Percentiles rank a stretch among this genome's conserved stretches.
Evolutionary conservation across 2,888 invertebrate species (phyloP).

Genomic region (Mythimna vitellina): DNA sequence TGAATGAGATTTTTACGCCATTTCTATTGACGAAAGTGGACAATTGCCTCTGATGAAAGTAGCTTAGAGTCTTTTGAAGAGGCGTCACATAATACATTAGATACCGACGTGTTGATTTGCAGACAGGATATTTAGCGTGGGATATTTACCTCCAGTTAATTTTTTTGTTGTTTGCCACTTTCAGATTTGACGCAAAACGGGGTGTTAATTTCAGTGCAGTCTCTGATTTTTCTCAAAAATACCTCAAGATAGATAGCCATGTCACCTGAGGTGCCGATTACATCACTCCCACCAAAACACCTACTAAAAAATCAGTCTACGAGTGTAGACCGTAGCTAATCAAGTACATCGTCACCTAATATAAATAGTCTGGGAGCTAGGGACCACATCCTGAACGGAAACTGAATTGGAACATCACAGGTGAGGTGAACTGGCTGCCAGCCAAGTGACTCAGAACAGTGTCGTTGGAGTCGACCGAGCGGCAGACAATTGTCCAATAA

Average conservation of each 20-base stretch:
- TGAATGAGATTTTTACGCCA: conserved; percentile 57
- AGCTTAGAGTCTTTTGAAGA: conserved; percentile 27
- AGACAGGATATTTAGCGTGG: conserved; percentile 1
- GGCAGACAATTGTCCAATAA: conserved; percentile 68
- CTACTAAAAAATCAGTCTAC: conserved; percentile 60
- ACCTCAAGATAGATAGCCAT: conserved; percentile 10
- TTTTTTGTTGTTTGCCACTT: not conserved
- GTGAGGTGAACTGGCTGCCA: conserved; percentile 80
- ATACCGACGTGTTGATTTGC: conserved; percentile 2
- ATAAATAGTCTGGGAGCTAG: conserved; percentile 80
- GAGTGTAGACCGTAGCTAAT: conserved; percentile 72
- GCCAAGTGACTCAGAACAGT: conserved; percentile 79
- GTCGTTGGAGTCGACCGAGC: conserved; percentile 62
- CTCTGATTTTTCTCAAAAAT: conserved; percentile 7
- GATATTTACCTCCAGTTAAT: not conserved
- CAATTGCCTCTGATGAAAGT: conserved; percentile 36
- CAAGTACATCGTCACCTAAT: conserved; percentile 73
- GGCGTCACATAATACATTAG: conserved; percentile 15
- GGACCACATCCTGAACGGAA: conserved; percentile 85
- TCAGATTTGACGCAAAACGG: not conserved
- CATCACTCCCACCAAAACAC: conserved; percentile 44
- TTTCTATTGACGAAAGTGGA: conserved; percentile 41
- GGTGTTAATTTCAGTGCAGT: conserved; percentile 1
- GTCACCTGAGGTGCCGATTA: conserved; percentile 32
- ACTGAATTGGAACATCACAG: conserved; percentile 79